phyloP scores from a whole-genome alignment of 2,888 invertebrate species.

The Dasysyrphus tricinctus region DNA sequence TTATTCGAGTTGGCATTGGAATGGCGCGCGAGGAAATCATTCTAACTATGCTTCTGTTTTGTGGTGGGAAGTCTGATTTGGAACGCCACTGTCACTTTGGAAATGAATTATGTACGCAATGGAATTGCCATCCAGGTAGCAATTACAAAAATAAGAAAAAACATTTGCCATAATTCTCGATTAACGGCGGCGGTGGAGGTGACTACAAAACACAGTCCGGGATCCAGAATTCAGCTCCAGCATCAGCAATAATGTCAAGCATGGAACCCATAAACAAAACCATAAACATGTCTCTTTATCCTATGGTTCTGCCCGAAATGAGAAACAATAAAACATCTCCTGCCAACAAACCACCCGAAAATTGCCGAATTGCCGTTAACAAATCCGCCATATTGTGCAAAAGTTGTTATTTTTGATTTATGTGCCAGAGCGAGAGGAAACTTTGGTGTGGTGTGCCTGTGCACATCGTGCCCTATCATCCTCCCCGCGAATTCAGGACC shows the following conservation, averaged over 20 bases:
- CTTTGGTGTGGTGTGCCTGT: constrained; percentile 30
- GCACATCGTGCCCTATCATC: constrained; percentile 25
- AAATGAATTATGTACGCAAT: constrained; percentile 72
- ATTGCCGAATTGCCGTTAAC: constrained; percentile 50
- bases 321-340: constrained; percentile 74
- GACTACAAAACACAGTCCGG: constrained; percentile 29
- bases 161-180: constrained; percentile 68
- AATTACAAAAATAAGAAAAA: constrained; percentile 64
- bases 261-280: constrained; percentile 76
- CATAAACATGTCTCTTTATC: constrained; percentile 77
- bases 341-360: constrained; percentile 38
- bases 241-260: constrained; percentile 73
- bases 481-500: constrained; percentile 40
- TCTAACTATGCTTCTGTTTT: constrained; percentile 20
- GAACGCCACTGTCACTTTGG: constrained; percentile 68
- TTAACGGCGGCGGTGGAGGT: constrained; percentile 58
- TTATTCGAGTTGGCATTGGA: constrained; percentile 48
- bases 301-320: constrained; percentile 72
- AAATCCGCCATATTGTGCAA: constrained; percentile 75
- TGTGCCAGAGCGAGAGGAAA: constrained; percentile 47
- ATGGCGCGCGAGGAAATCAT: constrained; percentile 32
- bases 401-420: constrained; percentile 76
- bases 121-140: constrained; percentile 69
- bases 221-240: constrained; percentile 22
- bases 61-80: constrained; percentile 58